Percentiles rank a stretch among this genome's conserved stretches.
Conservation (phyloP, 64 coral and sea anemone species). For the Anthopleura sola region DNA sequence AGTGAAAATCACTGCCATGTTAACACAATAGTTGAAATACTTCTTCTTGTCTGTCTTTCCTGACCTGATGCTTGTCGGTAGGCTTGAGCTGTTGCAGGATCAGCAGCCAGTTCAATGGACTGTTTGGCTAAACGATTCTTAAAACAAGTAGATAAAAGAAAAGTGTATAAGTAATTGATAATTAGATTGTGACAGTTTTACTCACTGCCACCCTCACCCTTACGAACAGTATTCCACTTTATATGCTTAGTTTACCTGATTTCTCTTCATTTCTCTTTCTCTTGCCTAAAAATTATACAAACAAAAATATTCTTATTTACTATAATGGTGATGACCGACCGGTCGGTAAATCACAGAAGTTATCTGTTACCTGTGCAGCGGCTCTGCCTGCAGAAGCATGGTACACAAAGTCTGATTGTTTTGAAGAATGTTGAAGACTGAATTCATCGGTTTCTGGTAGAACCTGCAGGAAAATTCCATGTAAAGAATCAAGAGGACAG, state of each 20-base stretch:
- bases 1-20: too few relatives aligned
- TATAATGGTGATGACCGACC: too few relatives aligned
- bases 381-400: slow-evolving; percentile 25
- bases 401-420: slow-evolving; percentile 65
- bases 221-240: too few relatives aligned
- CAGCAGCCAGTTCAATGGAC: slow-evolving; percentile 53
- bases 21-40: background rate
- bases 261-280: slow-evolving; percentile 54
- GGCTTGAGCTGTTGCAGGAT: slow-evolving; percentile 33
- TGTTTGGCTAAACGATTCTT: slow-evolving; percentile 62
- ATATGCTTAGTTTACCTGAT: slow-evolving; percentile 21
- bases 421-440: slow-evolving; percentile 40
- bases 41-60: background rate
- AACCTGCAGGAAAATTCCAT: slow-evolving; percentile 28
- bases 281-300: slow-evolving; percentile 40
- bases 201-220: too few relatives aligned
- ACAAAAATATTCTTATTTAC: background rate
- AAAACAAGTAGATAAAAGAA: background rate
- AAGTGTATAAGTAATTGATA: too few relatives aligned
- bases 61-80: slow-evolving; percentile 70
- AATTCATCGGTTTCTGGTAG: slow-evolving; percentile 41
- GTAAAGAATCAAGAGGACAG: background rate
- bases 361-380: slow-evolving; percentile 22
- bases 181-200: too few relatives aligned
- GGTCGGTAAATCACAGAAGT: too few relatives aligned